A percentile compares a stretch with the other conserved stretches of the same genome.
Conservation (phyloP, 2,797 vertebrate species). For the Diplodus sargus region DNA sequence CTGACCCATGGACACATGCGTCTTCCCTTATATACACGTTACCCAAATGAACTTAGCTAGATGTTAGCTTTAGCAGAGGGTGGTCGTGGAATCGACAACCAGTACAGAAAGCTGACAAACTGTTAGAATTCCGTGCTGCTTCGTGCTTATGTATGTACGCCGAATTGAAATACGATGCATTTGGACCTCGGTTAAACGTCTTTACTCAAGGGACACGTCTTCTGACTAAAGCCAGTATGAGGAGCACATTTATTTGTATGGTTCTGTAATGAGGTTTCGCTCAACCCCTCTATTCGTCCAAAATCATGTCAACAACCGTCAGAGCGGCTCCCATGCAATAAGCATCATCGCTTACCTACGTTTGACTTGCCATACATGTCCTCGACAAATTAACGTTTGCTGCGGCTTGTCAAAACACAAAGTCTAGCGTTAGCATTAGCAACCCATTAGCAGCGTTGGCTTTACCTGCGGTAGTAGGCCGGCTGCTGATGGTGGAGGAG, state of each 20-base stretch:
- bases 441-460: background rate
- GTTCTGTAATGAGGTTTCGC: constrained; percentile 15
- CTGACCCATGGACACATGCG: rapidly evolving
- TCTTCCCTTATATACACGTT: background rate
- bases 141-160: background rate
- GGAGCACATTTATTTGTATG: background rate
- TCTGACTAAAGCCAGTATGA: rapidly evolving
- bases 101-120: background rate
- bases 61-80: background rate
- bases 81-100: background rate
- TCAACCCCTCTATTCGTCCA: too few species aligned
- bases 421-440: constrained; percentile 26
- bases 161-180: background rate
- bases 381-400: background rate
- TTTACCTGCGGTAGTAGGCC: constrained; percentile 79
- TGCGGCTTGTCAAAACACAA: background rate
- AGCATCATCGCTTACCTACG: too few species aligned
- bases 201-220: rapidly evolving
- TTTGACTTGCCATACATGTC: rapidly evolving
- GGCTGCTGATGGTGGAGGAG: constrained; percentile 35
- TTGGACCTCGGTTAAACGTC: rapidly evolving
- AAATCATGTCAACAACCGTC: too few species aligned
- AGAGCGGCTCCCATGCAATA: background rate
- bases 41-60: background rate
- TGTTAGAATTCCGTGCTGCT: rapidly evolving